Evolutionary conservation across 2,113 vertebrate genomes (phyloP).

Genomic region (Aspiorhynchus laticeps): DNA sequence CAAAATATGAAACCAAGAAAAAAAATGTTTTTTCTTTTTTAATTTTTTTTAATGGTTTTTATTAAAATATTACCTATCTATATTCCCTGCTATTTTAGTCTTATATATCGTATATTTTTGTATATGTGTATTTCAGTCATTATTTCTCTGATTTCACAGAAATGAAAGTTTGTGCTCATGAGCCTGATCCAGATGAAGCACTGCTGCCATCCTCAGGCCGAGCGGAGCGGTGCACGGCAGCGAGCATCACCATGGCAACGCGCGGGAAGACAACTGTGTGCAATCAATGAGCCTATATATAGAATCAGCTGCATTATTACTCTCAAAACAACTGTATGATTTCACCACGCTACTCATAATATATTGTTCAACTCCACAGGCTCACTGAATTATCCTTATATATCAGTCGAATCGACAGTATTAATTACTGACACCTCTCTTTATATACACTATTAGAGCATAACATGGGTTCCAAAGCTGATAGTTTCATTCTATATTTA

Average conservation of each 20-base stretch:
- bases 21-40: too few species aligned
- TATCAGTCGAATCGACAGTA: neutral
- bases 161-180: neutral
- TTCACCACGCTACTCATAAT: neutral
- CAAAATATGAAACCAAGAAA: too few species aligned
- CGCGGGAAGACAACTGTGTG: conserved; percentile 1
- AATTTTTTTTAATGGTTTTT: too few species aligned
- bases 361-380: neutral
- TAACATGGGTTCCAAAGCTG: neutral
- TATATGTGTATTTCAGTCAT: neutral
- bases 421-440: neutral
- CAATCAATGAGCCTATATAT: conserved; percentile 7
- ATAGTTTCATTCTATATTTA: neutral
- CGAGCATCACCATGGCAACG: conserved; percentile 13
- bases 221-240: neutral
- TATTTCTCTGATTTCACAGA: neutral
- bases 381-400: neutral
- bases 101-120: too few species aligned
- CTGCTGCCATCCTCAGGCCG: conserved; percentile 67
- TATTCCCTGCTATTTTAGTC: too few species aligned
- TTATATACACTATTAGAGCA: neutral
- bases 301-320: neutral
- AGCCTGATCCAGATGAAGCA: neutral
- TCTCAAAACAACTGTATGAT: neutral
- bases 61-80: too few species aligned